Evolutionary conservation across 2,888 invertebrate genomes (phyloP).

Genomic region (Dexiosoma caninum): DNA sequence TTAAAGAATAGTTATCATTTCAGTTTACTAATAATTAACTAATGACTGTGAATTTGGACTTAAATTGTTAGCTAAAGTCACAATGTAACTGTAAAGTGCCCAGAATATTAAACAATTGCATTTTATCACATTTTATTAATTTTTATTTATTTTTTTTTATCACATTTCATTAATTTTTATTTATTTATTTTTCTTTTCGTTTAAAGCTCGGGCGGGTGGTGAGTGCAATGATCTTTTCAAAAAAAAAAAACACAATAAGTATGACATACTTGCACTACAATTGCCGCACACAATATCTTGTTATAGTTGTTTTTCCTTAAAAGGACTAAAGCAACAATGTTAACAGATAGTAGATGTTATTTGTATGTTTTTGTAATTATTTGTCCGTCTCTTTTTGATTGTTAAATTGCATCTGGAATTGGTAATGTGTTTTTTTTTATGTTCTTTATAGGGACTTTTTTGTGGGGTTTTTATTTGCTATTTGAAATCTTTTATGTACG

Average conservation of each 20-base stretch:
- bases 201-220: constrained; percentile 34
- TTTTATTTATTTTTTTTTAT: too few relatives aligned
- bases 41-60: too few relatives aligned
- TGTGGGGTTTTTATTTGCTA: neutral
- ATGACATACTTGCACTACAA: constrained; percentile 9
- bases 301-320: constrained; percentile 32
- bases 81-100: constrained; percentile 53
- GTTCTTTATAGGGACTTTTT: constrained; percentile 13
- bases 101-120: constrained; percentile 22
- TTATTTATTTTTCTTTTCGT: neutral
- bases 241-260: constrained; percentile 29
- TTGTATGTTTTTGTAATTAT: neutral
- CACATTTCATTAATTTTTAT: too few relatives aligned
- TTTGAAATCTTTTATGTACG: neutral
- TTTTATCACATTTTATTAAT: constrained; percentile 8
- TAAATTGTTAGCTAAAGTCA: too few relatives aligned
- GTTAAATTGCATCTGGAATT: constrained; percentile 34
- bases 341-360: constrained; percentile 15
- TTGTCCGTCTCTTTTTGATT: neutral
- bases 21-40: too few relatives aligned
- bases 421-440: constrained; percentile 14
- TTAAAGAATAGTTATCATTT: too few relatives aligned
- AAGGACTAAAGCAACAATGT: constrained; percentile 18
- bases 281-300: neutral
- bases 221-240: constrained; percentile 50